These are phyloP conservation scores for Pocillopora meandrina DNA, from an alignment of 92 coral and sea anemone species.

Conservation along the genomic window DNA sequence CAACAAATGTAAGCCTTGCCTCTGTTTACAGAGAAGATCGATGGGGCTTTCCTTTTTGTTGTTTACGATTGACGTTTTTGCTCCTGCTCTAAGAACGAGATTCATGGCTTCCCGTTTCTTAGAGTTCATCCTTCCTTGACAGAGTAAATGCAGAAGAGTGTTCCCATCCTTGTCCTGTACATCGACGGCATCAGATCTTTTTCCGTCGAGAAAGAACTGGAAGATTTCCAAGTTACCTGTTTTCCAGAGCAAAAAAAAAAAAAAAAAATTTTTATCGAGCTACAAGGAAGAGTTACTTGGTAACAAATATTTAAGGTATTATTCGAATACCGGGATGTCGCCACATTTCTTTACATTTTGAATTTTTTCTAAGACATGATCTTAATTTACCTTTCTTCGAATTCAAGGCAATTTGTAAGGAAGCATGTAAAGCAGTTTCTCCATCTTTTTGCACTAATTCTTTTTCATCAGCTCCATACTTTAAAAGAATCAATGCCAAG, in stretches of 20 bases:
- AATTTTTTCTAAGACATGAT: too few relatives aligned
- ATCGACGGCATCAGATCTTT: constrained; percentile 18
- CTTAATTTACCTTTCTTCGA: too few relatives aligned
- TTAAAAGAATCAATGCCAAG: too few relatives aligned
- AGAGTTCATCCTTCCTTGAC: constrained; percentile 43
- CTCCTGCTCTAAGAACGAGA: constrained; percentile 39
- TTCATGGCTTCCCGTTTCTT: constrained; percentile 44
- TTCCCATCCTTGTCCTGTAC: constrained; percentile 49
- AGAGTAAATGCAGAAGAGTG: constrained; percentile 48
- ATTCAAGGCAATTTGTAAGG: constrained; percentile 3
- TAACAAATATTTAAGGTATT: too few relatives aligned
- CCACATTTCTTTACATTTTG: too few relatives aligned
- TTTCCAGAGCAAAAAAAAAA: background rate
- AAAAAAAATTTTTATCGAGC: background rate
- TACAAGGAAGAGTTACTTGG: too few relatives aligned
- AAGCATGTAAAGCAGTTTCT: constrained; percentile 2
- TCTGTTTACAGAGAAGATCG: constrained; percentile 4
- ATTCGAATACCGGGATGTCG: too few relatives aligned
- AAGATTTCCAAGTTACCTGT: background rate
- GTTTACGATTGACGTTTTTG: constrained; percentile 49
- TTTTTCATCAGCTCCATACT: constrained; percentile 59
- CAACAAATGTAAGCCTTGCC: background rate
- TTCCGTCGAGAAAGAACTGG: background rate
- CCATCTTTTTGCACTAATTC: constrained; percentile 51
- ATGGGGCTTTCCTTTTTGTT: constrained; percentile 34